A percentile compares a stretch with the other conserved stretches of the same genome.
phyloP scores from a whole-genome alignment of 2,888 invertebrate genomes.

The Drosophila fulvimacula region DNA sequence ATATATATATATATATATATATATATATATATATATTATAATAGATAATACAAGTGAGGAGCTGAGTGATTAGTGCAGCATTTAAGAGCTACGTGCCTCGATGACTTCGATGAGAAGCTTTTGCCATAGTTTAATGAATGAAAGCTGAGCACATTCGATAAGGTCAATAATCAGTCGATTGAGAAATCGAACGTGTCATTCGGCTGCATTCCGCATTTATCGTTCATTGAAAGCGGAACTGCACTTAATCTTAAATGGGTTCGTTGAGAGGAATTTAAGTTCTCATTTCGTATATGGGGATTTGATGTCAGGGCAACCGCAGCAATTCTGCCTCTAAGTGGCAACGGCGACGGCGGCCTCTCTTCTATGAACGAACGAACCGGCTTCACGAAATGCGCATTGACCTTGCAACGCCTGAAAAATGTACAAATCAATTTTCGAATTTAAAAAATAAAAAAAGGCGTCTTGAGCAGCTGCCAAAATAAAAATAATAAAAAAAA shows the following conservation, averaged over 20 bases:
- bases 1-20: too few relatives aligned
- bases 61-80: neutral
- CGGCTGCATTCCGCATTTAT: slow-evolving; percentile 7
- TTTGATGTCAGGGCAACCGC: slow-evolving; percentile 35
- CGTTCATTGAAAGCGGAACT: slow-evolving; percentile 38
- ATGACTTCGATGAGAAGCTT: neutral
- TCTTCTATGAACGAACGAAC: slow-evolving; percentile 41
- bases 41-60: neutral
- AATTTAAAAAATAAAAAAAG: slow-evolving; percentile 31
- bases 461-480: slow-evolving; percentile 53
- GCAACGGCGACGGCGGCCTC: slow-evolving; percentile 8
- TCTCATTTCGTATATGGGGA: slow-evolving; percentile 5
- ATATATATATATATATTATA: neutral
- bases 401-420: slow-evolving; percentile 65
- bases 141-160: slow-evolving; percentile 19
- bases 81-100: slow-evolving; percentile 17
- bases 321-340: slow-evolving; percentile 31
- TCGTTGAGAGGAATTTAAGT: slow-evolving; percentile 10
- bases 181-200: slow-evolving; percentile 31
- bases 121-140: slow-evolving; percentile 33
- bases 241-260: slow-evolving; percentile 9
- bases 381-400: slow-evolving; percentile 55
- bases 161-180: slow-evolving; percentile 21
- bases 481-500: slow-evolving; percentile 23
- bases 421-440: slow-evolving; percentile 48